Base-by-base conservation (phyloP, 1,140 invertebrate species). In the Drosophila kohkoa region DNA sequence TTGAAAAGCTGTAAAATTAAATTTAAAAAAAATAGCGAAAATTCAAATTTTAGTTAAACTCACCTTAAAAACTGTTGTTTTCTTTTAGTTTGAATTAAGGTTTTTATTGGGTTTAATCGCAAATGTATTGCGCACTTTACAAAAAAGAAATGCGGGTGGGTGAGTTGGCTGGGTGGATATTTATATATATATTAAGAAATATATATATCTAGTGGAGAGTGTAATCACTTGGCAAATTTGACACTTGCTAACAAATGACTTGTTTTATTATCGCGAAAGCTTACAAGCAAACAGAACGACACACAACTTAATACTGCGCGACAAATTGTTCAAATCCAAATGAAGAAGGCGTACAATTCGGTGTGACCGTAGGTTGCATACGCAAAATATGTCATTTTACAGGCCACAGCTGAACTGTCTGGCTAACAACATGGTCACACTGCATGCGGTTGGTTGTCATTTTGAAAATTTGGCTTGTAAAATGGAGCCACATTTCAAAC, bases 271-370 rank as follows among this genome's bases (percentile, higher is more conserved):
- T 71, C 73, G 68, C 73, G 73, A 75, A 75, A 75, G 68, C 73
- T 46, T 41, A 51, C 59, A 71, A 75, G 73, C 68, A 71, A 71
- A 75, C 73, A 65, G 73, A 71, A 75, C 73, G 73, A 75, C 73
- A 71, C 67, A 59, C 59, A 75, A 75, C 46, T 75, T 75, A 75
- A 75, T 75, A 77, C 71, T 75, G 75, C 10, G 55, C 71, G 70
- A 75, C 57, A n/a, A 74, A 62, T 49, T 68, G 71, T 69, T 69
- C 49, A 74, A 68, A 69, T 69, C 49, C 3, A 54, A 69, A 74
- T 62, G 65, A 74, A 20, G 71, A 69, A 69, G 71, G 71, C 71
- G 71, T 69, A 28, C 62, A 54, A 54, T 28, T 30, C 25, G 11
- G 41, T 5, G 41, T 43, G 41, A 43, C 41, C 41, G 41, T n/a